Base-by-base conservation (phyloP, 2,113 vertebrate species). In the Panthera leo region DNA sequence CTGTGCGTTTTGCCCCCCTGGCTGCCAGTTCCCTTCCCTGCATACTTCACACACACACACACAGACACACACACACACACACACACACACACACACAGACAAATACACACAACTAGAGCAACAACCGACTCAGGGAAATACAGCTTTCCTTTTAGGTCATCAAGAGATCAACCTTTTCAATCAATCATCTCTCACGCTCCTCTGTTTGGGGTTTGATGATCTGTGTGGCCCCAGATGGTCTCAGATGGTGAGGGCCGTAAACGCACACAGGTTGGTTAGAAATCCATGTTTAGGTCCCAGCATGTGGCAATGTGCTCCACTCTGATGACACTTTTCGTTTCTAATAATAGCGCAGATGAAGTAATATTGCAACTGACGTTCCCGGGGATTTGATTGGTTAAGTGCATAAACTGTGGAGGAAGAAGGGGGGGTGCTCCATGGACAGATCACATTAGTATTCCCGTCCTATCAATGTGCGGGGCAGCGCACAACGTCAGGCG, bases 401-500 rank as follows among this genome's bases (percentile, higher is more conserved):
- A 98, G 94, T 97, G 96, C 96, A 95, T 97, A 97, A 95, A 95
- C 97, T 95, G 97, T 85, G 78, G 96, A 97, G 98, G 98, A 97
- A 36, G 83, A 88, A 96, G 89, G 55, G 70, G 96, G 23, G 7
- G 5, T 25, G 98, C 78, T 97, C 98, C 90, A 95, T 98, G 98
- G 98, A 98, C 94, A 89, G 98, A 98, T 98, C 98, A 97, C 98
- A 99, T 99, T 99, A 98, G 98, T 99, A 98, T 99, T 98, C 98
- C 97, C 84, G 97, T 99, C 99, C 99, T 99, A 99, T 99, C 99
- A 98, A 98, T 98, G 99, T 98, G 98, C 98, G 96, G 98, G 98
- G 98, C 98, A 97, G 97, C 94, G 98, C 98, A 92, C 98, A 98
- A 99, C 99, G 99, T 99, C 99, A 99, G 99, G 98, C 98, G 98